Evolutionary conservation across 2,888 invertebrate genomes (phyloP), one percentile per base, ranked within the genome.

Genomic region (Xestoiulus laeticollis): DNA sequence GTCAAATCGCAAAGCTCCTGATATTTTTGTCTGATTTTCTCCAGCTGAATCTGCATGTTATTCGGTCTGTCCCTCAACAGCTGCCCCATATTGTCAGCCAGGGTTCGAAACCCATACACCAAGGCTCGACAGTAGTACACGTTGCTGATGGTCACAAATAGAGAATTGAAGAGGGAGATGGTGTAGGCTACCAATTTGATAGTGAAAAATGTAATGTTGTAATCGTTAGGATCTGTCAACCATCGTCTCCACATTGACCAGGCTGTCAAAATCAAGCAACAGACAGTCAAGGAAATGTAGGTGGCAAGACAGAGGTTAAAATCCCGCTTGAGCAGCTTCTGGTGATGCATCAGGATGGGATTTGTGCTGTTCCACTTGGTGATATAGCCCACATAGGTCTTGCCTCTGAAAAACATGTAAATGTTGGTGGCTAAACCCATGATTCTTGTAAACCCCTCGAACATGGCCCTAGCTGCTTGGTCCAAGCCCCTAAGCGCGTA

Each of bases 101-200:
- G 32, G 19, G 59, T 59, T n/a, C 86, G 59, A 33, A 59, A 86
- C 16, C 48, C 53, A 14, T 86, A 86, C 12, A 33, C 53, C 30
- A 86, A 32, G 1, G 86, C 86, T 19, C 86, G 22, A 68, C 33
- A 32, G 33, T 59, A 86, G 33, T 30, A 59, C 16, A 86, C 33
- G 22, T 22, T 59, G 16, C 86, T 59, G 38, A 53, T 48, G 59
- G 19, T 33, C 59, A 86, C 59, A n/a, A 86, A 86, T 19, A 86
- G 68, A n/a, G 33, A 86, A 38, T 86, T 86, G 53, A 59, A 86
- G 12, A 86, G 86, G n/a, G 86, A 86, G 10, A 86, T 32, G 33
- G 86, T 86, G 22, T 86, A 86, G 19, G 48, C 86, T 19, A 86
- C 68, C 32, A 86, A n/a, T n/a, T 86, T 86, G 48, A 86, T 68